Evolutionary conservation across 2,888 invertebrate genomes (phyloP).

Genomic region (Pseudeuparius sepicola): DNA sequence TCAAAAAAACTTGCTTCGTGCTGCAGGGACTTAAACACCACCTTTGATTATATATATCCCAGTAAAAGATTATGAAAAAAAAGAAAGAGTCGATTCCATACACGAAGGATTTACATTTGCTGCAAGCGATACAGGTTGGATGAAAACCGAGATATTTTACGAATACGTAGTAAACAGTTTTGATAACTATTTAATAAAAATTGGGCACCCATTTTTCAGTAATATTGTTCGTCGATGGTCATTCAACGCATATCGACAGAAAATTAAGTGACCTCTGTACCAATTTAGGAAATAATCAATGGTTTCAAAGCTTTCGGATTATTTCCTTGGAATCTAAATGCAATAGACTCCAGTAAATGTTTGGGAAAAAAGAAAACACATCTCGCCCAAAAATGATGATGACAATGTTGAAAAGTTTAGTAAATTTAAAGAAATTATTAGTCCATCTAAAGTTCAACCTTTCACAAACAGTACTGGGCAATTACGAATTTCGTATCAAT

Average conservation of each 20-base stretch:
- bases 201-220: not conserved
- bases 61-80: constrained; percentile 10
- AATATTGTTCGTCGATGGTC: constrained; percentile 1
- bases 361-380: constrained; percentile 6
- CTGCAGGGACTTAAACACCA: not conserved
- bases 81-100: constrained; percentile 1
- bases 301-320: constrained; percentile 15
- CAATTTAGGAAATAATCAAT: constrained; percentile 12
- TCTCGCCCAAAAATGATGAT: constrained; percentile 1
- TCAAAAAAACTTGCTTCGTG: too few relatives aligned
- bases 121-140: not conserved
- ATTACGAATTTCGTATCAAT: constrained; percentile 1
- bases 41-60: constrained; percentile 14
- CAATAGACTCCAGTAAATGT: constrained; percentile 11
- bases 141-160: constrained; percentile 3
- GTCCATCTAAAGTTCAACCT: not conserved
- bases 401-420: constrained; percentile 1
- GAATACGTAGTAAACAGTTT: constrained; percentile 1
- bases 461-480: not conserved
- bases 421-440: constrained; percentile 9
- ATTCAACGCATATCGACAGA: not conserved
- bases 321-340: constrained; percentile 13
- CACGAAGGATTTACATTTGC: constrained; percentile 2
- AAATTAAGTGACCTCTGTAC: constrained; percentile 9
- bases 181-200: constrained; percentile 1